Evolutionary conservation across 2,113 vertebrate genomes (phyloP).

Genomic region (Pitta sordida): DNA sequence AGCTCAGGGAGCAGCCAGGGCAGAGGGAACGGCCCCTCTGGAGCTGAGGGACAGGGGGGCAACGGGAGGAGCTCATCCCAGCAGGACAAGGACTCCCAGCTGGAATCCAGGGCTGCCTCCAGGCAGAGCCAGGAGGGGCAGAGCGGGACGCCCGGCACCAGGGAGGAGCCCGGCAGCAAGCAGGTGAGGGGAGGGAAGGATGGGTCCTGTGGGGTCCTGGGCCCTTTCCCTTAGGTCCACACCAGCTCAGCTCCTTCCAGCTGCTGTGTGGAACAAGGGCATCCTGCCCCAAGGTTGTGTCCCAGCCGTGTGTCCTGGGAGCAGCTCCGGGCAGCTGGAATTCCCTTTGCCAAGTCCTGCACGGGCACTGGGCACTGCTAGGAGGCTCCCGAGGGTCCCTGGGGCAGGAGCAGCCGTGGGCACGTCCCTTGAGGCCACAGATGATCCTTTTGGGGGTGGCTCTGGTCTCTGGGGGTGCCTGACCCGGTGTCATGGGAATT

Average conservation of each 20-base stretch:
- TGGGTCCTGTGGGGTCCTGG: not conserved
- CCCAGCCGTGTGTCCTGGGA: not conserved
- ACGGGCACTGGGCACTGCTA: not conserved
- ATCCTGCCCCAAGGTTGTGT: too few species aligned
- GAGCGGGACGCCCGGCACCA: constrained; percentile 26
- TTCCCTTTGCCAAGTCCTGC: not conserved
- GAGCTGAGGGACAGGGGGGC: constrained; percentile 17
- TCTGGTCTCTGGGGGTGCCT: not conserved
- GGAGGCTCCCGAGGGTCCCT: not conserved
- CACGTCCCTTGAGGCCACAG: not conserved
- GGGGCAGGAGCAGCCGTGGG: not conserved
- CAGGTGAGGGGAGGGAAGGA: constrained; percentile 74
- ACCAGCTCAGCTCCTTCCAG: not conserved
- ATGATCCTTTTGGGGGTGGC: accelerated
- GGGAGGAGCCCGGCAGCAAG: constrained; percentile 47
- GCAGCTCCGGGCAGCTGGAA: not conserved
- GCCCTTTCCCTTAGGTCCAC: not conserved
- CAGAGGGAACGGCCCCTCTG: not conserved
- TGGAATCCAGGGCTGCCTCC: constrained; percentile 52
- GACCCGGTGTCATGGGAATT: not conserved
- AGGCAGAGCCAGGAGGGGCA: constrained; percentile 69
- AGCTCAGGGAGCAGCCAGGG: not conserved
- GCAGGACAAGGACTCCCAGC: constrained; percentile 63
- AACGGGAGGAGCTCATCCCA: constrained; percentile 50
- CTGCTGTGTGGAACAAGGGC: not conserved